Evolutionary conservation across 2,113 vertebrate genomes (phyloP).

Genomic region (Prolemur simus): DNA sequence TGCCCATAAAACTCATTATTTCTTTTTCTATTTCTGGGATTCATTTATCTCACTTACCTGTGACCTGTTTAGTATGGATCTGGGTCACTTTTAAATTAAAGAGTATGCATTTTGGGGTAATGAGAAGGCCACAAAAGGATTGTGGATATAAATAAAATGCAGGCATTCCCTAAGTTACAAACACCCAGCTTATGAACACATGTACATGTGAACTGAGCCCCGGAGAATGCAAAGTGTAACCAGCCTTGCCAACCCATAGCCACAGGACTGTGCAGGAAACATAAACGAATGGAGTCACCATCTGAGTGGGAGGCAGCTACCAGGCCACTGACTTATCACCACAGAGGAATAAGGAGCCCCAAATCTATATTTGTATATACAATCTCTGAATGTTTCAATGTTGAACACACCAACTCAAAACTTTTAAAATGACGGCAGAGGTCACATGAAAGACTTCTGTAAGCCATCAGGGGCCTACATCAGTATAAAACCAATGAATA

Average conservation of each 20-base stretch:
- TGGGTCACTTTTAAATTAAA: slow-evolving; percentile 78
- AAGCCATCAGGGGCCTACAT: neutral
- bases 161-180: slow-evolving; percentile 48
- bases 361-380: neutral
- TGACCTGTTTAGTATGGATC: slow-evolving; percentile 78
- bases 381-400: neutral
- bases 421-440: neutral
- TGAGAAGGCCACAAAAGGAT: slow-evolving; percentile 48
- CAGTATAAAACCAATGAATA: neutral
- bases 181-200: neutral
- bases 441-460: neutral
- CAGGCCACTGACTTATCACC: neutral
- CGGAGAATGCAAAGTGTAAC: neutral
- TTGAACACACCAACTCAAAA: neutral
- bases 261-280: neutral
- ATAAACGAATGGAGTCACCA: neutral
- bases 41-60: slow-evolving; percentile 77
- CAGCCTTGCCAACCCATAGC: neutral
- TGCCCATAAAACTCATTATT: slow-evolving; percentile 74
- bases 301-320: neutral
- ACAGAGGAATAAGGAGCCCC: neutral
- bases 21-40: slow-evolving; percentile 76
- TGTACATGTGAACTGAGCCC: neutral
- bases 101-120: slow-evolving; percentile 60
- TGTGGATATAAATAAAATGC: slow-evolving; percentile 53